Evolutionary conservation across 1,140 invertebrate genomes (phyloP), one percentile per base, ranked within the genome.

Genomic region (Dufourea novaeangliae): DNA sequence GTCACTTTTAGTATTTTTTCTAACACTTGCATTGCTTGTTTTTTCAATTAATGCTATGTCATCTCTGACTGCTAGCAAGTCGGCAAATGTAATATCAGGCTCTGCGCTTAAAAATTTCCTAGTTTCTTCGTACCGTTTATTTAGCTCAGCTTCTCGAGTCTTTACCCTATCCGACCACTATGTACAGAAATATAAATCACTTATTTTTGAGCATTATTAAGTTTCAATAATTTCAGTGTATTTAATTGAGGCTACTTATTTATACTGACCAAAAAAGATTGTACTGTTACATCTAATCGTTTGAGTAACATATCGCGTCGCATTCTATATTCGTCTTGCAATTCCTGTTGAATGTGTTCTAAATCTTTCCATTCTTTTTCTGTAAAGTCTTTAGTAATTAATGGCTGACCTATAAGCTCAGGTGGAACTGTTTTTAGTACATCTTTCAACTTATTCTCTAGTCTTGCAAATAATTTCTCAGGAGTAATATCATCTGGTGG

Each of bases 271-370:
- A 96, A 94, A 92, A 99, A 99, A 29, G 97, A 98, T 91, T 98
- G 97, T 86, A 99, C 95, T 5, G 98, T 99, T 50, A 98, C 98
- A 92, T 99, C 98, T 54, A 99, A 91, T 64, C 98, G 93, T 77
- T 97, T 98, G 1, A 98, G 91, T 79, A 99, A 94, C 94, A 98
- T 97, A 88, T 98, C 96, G 71, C 97, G 92, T 74, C 98, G 92
- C 52, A 97, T 93, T 87, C 94, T 94, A 88, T 98, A 99, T 87
- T 99, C 98, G 10, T 95, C 93, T 46, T 94, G 93, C 86, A 98
- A 93, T 78, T 97, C 94, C 10, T 94, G 91, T 85, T 97, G 96
- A 2, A 96, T 88, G 17, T 93, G 91, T 44, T 95, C 93, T 2
- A 99, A 85, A 14, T 94, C 90, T 50, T 95, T 92, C 98, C 98